A percentile compares a stretch with the other conserved stretches of the same genome.
phyloP scores from a whole-genome alignment of 2,797 vertebrate genomes.

The Triplophysa bombifrons region DNA sequence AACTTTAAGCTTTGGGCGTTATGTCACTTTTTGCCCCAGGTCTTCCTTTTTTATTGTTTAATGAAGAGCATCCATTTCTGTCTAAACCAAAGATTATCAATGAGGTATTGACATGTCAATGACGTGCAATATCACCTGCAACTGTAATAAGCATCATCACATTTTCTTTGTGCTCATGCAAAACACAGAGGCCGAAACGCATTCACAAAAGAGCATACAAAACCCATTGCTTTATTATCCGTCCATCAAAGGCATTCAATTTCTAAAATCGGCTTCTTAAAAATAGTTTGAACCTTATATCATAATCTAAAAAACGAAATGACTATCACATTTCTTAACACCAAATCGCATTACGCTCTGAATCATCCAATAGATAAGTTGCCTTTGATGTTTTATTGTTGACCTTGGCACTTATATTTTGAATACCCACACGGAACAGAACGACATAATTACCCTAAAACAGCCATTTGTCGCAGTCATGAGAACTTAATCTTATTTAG shows the following conservation, averaged over 20 bases:
- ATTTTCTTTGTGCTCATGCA: slow-evolving; percentile 33
- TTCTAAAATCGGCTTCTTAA: not conserved
- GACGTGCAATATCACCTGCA: not conserved
- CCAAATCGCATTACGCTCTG: not conserved
- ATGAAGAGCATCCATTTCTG: too few species aligned
- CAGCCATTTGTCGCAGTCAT: not conserved
- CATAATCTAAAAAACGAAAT: not conserved
- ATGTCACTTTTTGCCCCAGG: not conserved
- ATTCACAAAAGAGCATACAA: not conserved
- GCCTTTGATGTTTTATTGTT: slow-evolving; percentile 25
- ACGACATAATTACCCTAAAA: too few species aligned
- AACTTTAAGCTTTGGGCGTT: not conserved
- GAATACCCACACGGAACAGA: not conserved
- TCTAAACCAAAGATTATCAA: not conserved
- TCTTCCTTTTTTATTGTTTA: too few species aligned
- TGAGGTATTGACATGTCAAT: not conserved
- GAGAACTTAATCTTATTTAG: not conserved
- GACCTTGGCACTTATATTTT: slow-evolving; percentile 42
- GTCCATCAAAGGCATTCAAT: not conserved
- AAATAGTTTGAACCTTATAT: not conserved
- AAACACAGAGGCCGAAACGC: slow-evolving; percentile 16
- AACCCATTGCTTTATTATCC: not conserved
- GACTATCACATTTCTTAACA: not conserved
- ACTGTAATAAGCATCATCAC: slow-evolving; percentile 12
- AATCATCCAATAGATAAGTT: not conserved